Base-by-base conservation (phyloP, 2,113 vertebrate species). In the Origma solitaria region DNA sequence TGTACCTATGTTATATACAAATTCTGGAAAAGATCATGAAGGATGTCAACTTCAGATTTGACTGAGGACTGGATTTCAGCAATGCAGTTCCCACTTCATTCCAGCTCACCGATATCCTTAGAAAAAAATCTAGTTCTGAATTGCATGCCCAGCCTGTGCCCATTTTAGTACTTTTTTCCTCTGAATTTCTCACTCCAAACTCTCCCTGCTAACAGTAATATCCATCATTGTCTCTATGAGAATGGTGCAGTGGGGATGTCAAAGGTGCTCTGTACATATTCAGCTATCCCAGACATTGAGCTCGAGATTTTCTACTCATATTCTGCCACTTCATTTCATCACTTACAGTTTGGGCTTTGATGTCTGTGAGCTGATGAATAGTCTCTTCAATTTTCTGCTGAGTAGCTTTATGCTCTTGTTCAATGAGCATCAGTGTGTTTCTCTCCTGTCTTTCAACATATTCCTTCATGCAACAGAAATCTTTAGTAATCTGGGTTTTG, bases 391-490 rank as follows among this genome's bases (percentile, higher is more conserved):
- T 95, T 84, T 95, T 92, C 77, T 85, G 56, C 7, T 75, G 68
- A 56, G 91, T 71, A 56, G 49, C 65, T 35, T 87, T 89, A 73
- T 92, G 73, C 62, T 96, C 90, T 57, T 88, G 66, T 25, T 95
- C 93, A 89, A 96, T 89, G 57, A 96, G 58, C 53, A 84, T 50
- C 72, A 96, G 91, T 28, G 96, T 94, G 40, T 72, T 92, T 77
- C 82, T 47, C 70, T 96, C 92, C 70, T 97, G 91, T 49, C 92
- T 94, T 82, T 95, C 95, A 92, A 97, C 45, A 58, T 84, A 96
- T 27, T 96, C 92, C 53, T 95, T 96, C 95, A 96, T 96, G 66
- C 82, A 91, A 76, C 24, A 20, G 75, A 97, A 97, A 66, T 95
- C 82, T 94, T 71, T 37, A 45, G 35, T 77, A 83, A 98, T n/a